phyloP scores from a whole-genome alignment of 2,888 invertebrate genomes.

The Tiphia femorata region DNA sequence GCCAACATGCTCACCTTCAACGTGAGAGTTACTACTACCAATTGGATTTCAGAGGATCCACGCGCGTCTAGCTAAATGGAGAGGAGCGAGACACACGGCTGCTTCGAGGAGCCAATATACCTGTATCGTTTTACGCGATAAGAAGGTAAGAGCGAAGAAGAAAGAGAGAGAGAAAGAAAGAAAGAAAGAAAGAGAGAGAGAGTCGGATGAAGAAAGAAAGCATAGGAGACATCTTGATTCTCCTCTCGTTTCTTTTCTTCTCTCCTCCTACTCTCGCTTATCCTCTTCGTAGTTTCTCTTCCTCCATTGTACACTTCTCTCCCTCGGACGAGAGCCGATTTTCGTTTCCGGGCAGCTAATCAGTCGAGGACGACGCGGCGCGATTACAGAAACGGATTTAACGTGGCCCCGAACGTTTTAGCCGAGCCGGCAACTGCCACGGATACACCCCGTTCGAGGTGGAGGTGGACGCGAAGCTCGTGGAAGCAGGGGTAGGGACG shows the following conservation, averaged over 20 bases:
- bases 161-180: too few relatives aligned
- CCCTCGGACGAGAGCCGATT: slow-evolving; percentile 28
- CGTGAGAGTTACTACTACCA: too few relatives aligned
- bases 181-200: background rate
- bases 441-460: too few relatives aligned
- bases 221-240: slow-evolving; percentile 29
- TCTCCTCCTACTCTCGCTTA: background rate
- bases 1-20: too few relatives aligned
- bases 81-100: too few relatives aligned
- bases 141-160: slow-evolving; percentile 25
- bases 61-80: background rate
- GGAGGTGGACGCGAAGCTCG: background rate
- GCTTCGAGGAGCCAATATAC: slow-evolving; percentile 39
- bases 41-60: background rate
- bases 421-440: slow-evolving; percentile 22
- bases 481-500: slow-evolving; percentile 6
- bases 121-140: slow-evolving; percentile 43
- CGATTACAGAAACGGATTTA: slow-evolving; percentile 50
- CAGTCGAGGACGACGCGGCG: slow-evolving; percentile 47
- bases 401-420: slow-evolving; percentile 33
- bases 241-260: slow-evolving; percentile 11
- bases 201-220: background rate
- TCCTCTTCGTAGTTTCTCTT: background rate
- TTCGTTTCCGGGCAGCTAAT: slow-evolving; percentile 56
- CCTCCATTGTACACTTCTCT: background rate